These are phyloP conservation scores for Clinocottus analis DNA, from an alignment of 2,113 vertebrate species.

Conservation along the genomic window DNA sequence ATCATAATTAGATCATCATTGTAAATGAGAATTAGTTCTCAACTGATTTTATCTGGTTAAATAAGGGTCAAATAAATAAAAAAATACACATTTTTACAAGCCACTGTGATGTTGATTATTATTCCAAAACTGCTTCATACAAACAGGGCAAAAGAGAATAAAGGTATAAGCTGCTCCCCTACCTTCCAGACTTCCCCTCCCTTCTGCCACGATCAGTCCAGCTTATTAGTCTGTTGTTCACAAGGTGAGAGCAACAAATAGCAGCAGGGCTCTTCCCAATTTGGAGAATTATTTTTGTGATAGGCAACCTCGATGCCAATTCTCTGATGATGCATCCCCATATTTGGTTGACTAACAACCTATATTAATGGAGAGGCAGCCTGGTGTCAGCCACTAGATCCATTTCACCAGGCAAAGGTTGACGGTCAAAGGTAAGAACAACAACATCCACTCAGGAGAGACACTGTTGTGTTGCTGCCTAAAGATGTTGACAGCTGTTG, in stretches of 20 bases:
- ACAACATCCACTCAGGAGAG: neutral
- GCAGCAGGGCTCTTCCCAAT: constrained; percentile 60
- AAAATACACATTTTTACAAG: too few relatives aligned
- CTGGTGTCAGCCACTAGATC: constrained; percentile 52
- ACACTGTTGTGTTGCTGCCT: neutral
- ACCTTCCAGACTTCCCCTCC: constrained; percentile 36
- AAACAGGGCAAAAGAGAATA: constrained; percentile 3
- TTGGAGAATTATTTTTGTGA: constrained; percentile 65
- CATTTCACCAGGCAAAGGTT: constrained; percentile 60
- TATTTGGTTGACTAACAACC: constrained; percentile 74
- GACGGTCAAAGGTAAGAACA: constrained; percentile 63
- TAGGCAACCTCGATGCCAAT: constrained; percentile 65
- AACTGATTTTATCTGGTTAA: too few relatives aligned
- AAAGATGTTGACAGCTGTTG: neutral
- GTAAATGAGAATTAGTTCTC: too few relatives aligned
- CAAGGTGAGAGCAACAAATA: constrained; percentile 73
- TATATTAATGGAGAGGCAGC: constrained; percentile 70
- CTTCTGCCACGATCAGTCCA: constrained; percentile 44
- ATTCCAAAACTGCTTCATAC: neutral
- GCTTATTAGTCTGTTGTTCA: constrained; percentile 40
- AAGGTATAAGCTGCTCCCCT: constrained; percentile 28
- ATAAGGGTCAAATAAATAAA: too few relatives aligned
- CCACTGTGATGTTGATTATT: too few relatives aligned
- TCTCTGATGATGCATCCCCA: constrained; percentile 70
- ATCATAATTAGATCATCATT: too few relatives aligned